Percentiles rank a stretch among this genome's conserved stretches.
phyloP scores from a whole-genome alignment of 2,113 vertebrate genomes.

The Notiomystis cincta region DNA sequence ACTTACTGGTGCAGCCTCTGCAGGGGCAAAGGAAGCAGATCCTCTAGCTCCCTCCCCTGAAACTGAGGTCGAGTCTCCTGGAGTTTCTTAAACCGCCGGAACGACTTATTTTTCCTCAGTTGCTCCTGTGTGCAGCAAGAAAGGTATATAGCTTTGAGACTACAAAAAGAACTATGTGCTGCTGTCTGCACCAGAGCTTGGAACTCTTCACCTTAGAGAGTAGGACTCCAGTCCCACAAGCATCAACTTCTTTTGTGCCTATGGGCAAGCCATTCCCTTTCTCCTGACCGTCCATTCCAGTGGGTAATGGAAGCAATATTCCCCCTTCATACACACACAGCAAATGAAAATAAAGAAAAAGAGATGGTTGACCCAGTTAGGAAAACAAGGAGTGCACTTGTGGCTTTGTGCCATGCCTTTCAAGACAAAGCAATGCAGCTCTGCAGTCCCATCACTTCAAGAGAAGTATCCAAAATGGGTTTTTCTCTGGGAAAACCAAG shows the following conservation, averaged over 20 bases:
- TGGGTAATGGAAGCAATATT: accelerated
- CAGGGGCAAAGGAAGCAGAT: slow-evolving; percentile 84
- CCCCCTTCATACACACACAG: background rate
- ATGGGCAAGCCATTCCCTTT: background rate
- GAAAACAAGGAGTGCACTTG: background rate
- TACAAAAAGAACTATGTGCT: background rate
- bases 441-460: background rate
- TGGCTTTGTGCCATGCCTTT: background rate
- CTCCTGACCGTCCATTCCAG: background rate
- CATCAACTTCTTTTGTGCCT: background rate
- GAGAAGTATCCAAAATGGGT: background rate
- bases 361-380: background rate
- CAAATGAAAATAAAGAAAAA: background rate
- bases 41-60: slow-evolving; percentile 74
- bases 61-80: slow-evolving; percentile 90
- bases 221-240: background rate
- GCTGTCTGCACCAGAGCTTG: background rate
- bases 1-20: slow-evolving; percentile 86
- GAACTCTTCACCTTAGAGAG: background rate
- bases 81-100: slow-evolving; percentile 85
- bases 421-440: background rate
- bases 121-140: slow-evolving; percentile 71
- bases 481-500: background rate
- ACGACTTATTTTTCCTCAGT: slow-evolving; percentile 85
- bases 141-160: background rate